Evolutionary conservation across 53 echinoderm and acorn worm genomes (phyloP), one percentile per base, ranked within the genome.

Genomic region (Echinarachnius parma): DNA sequence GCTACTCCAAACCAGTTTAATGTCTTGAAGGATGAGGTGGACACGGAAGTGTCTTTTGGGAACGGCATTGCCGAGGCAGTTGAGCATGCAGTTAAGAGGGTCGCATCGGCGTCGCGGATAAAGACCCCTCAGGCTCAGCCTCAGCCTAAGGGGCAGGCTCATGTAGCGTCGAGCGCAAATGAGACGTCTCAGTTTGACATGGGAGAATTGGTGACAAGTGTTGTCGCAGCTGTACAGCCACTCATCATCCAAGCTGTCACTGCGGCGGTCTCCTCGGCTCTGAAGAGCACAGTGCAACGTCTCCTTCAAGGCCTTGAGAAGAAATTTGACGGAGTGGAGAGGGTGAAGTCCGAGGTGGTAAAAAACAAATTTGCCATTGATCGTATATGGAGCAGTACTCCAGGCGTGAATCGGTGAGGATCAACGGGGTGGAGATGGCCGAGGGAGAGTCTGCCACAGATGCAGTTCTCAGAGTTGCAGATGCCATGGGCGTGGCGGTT

Each of bases 1-100:
- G 48, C 3, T 48, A 19, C 14, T 3, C 3, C 48, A n/a, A 48
- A 48, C 14, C 3, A 3, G 48, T 48, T 48, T 48, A 21, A n/a
- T 48, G 56, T 55, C 11, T 24, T 55, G 56, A 55, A 55, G 56
- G 56, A 55, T 55, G 56, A 55, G 26, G 56, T 4, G 26, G 56
- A 55, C 11, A 48, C 48, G n/a, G 56, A 55, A 55, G 56, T 55
- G 22, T 55, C 56, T 27, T 55, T 55, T 27, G 26, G 25, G 26
- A 3, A 20, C 3, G 56, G 26, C 11, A 4, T 55, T 23, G 56
- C 56, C 2, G 56, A 55, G 56, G 56, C 26, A 4, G 21, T 55
- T 2, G 56, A 55, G 56, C 23, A 55, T 23, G 56, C 56, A 3
- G 26, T 55, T 20, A 1, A 20, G n/a, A n/a, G n/a, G n/a, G n/a